A percentile compares a stretch with the other conserved stretches of the same genome.
phyloP scores from a whole-genome alignment of 2,797 vertebrate genomes.

The Moxostoma hubbsi region DNA sequence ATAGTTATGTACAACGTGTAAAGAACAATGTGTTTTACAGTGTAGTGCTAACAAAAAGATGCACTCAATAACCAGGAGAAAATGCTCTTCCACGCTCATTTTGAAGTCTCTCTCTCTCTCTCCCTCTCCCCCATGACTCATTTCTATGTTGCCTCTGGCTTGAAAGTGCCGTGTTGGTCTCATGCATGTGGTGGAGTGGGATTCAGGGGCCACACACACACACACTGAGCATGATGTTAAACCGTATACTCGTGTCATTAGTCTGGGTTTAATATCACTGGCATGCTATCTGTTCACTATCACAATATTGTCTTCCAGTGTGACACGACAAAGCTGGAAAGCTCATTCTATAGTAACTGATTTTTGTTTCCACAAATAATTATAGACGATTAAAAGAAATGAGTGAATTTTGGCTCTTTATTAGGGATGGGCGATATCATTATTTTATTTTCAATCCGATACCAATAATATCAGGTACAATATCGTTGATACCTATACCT shows the following conservation, averaged over 20 bases:
- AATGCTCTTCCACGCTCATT: not conserved
- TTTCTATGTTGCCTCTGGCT: conserved; percentile 44
- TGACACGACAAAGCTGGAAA: not conserved
- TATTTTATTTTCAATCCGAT: no score
- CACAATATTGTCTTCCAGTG: not conserved
- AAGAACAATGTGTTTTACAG: conserved; percentile 19
- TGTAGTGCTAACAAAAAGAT: conserved; percentile 10
- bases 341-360: not conserved
- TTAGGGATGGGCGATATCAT: no score
- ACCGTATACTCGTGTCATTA: not conserved
- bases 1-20: not conserved
- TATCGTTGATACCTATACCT: no score
- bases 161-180: conserved; percentile 19
- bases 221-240: conserved; percentile 28
- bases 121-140: conserved; percentile 39
- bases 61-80: not conserved
- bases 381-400: not conserved
- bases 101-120: not conserved
- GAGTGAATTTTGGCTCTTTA: not conserved
- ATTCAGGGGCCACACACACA: conserved; percentile 7
- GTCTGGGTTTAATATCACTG: conserved; percentile 12
- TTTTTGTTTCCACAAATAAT: not conserved
- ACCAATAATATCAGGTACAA: no score
- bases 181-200: not conserved
- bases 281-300: not conserved